Evolutionary conservation across 2,797 vertebrate genomes (phyloP).

Genomic region (Alcedo atthis): DNA sequence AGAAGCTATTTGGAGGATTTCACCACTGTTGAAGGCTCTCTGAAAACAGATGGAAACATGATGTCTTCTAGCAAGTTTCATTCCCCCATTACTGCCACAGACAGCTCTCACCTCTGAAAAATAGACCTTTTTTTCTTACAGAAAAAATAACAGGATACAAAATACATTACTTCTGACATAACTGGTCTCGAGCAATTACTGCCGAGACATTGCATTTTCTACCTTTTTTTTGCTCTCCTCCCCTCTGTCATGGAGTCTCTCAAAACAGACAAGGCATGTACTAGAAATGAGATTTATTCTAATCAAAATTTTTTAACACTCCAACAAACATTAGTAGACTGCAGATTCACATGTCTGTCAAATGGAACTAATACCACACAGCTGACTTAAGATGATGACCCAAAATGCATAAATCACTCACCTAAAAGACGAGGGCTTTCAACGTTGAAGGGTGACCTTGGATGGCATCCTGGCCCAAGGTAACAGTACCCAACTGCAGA

Average conservation of each 20-base stretch:
- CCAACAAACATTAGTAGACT: background rate
- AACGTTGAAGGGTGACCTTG: background rate
- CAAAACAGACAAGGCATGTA: background rate
- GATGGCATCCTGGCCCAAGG: background rate
- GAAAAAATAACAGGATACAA: constrained; percentile 41
- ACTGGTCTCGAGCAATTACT: constrained; percentile 26
- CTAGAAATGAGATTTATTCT: background rate
- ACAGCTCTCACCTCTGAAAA: constrained; percentile 35
- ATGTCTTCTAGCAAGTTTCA: constrained; percentile 26
- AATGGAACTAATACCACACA: background rate
- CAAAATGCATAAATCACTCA: background rate
- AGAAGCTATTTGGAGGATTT: constrained; percentile 13
- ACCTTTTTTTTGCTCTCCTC: background rate
- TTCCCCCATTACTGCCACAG: constrained; percentile 26
- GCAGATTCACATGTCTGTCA: background rate
- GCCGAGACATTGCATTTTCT: background rate
- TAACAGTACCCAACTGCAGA: too few species aligned
- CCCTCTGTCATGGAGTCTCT: background rate
- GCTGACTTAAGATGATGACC: background rate
- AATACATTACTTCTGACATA: constrained; percentile 46
- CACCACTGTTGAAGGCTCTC: constrained; percentile 29
- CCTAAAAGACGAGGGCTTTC: background rate
- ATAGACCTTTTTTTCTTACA: background rate
- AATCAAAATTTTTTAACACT: background rate
- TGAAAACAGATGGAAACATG: constrained; percentile 63